These are phyloP conservation scores for Sarcophaga peregrina DNA, from an alignment of 1,140 invertebrate species.

Conservation along the genomic window DNA sequence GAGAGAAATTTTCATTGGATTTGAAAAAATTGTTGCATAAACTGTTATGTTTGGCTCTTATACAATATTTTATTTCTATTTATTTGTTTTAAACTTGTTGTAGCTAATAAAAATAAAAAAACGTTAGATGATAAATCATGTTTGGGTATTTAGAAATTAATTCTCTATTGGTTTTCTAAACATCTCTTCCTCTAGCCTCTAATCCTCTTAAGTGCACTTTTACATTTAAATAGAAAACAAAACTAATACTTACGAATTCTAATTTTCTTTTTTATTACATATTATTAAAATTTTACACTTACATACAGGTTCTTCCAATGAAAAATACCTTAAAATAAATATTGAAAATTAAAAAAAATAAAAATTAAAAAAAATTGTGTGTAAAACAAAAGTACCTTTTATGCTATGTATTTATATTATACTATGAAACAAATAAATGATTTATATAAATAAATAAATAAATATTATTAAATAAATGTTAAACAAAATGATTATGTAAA, in stretches of 20 bases:
- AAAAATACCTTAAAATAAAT: background rate
- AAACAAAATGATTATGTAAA: background rate
- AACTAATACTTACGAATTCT: background rate
- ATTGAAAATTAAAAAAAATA: too few relatives aligned
- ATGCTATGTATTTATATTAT: background rate
- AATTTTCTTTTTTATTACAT: background rate
- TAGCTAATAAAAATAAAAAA: too few relatives aligned
- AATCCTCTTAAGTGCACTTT: slow-evolving; percentile 17
- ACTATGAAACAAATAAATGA: slow-evolving; percentile 4
- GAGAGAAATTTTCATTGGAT: too few relatives aligned
- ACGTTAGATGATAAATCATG: too few relatives aligned
- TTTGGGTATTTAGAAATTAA: too few relatives aligned
- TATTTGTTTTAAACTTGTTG: too few relatives aligned
- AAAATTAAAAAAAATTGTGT: background rate
- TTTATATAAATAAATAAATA: background rate
- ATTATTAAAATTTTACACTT: slow-evolving; percentile 1
- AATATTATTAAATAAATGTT: background rate
- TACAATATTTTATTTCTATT: too few relatives aligned
- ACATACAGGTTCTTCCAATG: background rate
- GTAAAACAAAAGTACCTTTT: slow-evolving; percentile 1
- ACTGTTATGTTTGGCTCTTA: too few relatives aligned
- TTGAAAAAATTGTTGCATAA: too few relatives aligned
- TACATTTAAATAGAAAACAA: background rate
- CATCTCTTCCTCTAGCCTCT: background rate
- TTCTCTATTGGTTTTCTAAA: too few relatives aligned